A percentile compares a stretch with the other conserved stretches of the same genome.
Evolutionary conservation across 2,113 vertebrate species (phyloP).

Genomic region (Melanotaenia duboulayi): DNA sequence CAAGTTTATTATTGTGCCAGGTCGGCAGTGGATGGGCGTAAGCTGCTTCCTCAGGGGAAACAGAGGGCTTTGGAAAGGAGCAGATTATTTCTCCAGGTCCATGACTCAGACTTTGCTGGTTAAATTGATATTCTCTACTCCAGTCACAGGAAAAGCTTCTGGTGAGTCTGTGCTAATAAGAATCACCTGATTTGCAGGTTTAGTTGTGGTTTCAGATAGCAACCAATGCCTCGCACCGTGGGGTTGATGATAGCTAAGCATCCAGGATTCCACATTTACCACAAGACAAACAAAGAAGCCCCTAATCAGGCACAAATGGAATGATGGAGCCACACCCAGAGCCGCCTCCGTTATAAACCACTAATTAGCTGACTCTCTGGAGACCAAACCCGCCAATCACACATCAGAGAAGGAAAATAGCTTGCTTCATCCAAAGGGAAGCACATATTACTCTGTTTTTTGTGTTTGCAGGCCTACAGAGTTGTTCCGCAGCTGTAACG

Average conservation of each 20-base stretch:
- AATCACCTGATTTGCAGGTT: neutral
- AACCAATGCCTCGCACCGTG: slow-evolving; percentile 12
- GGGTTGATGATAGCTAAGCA: slow-evolving; percentile 6
- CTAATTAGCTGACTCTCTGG: slow-evolving; percentile 55
- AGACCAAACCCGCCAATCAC: slow-evolving; percentile 54
- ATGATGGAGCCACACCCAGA: slow-evolving; percentile 51
- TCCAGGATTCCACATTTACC: neutral
- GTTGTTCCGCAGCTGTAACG: slow-evolving; percentile 96
- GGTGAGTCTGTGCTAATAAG: neutral
- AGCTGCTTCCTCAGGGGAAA: neutral
- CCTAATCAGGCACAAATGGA: slow-evolving; percentile 32
- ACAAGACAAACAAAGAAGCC: slow-evolving; percentile 55
- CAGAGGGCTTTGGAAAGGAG: no score
- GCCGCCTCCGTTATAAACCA: slow-evolving; percentile 41
- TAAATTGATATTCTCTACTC: neutral
- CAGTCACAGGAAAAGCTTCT: neutral
- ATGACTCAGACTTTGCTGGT: neutral
- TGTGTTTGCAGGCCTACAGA: slow-evolving; percentile 89
- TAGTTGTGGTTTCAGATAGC: slow-evolving; percentile 2
- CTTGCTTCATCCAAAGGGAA: slow-evolving; percentile 7
- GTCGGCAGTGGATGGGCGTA: no score
- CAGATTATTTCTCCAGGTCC: neutral
- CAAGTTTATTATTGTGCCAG: no score
- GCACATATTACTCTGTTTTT: neutral
- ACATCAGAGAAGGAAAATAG: slow-evolving; percentile 52